Evolutionary conservation across 2,888 invertebrate species (phyloP).

Genomic region (Phengaris alcon): DNA sequence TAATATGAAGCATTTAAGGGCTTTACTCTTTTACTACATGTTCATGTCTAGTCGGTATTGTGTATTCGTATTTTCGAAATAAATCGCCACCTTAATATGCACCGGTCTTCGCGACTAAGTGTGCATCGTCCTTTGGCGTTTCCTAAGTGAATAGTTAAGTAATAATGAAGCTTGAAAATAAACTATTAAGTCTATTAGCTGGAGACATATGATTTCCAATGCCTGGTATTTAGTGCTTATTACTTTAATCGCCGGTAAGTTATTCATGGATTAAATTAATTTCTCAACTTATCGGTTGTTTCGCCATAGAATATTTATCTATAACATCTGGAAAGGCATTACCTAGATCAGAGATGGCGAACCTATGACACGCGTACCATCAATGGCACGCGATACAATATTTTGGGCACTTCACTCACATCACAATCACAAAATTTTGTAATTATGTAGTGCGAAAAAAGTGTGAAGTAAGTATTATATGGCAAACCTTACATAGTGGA

Average conservation of each 20-base stretch:
- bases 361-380: no score
- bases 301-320: neutral
- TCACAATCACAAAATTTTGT: no score
- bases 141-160: neutral
- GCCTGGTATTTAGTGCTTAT: conserved; percentile 15
- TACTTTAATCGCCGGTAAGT: conserved; percentile 5
- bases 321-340: neutral
- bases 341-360: no score
- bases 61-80: neutral
- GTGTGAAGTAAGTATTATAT: no score
- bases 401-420: no score
- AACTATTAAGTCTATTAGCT: conserved; percentile 8
- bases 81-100: neutral
- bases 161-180: conserved; percentile 19
- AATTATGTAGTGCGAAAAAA: no score
- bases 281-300: conserved; percentile 11
- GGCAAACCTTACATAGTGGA: no score
- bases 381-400: no score
- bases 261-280: conserved; percentile 18
- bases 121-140: neutral
- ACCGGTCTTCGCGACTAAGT: neutral
- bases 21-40: no score
- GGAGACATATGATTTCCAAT: conserved; percentile 11
- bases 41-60: no score
- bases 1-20: no score